A percentile compares a stretch with the other conserved stretches of the same genome.
Evolutionary conservation across 2,797 vertebrate genomes (phyloP).

Genomic region (Crossoptilon crossoptilon): DNA sequence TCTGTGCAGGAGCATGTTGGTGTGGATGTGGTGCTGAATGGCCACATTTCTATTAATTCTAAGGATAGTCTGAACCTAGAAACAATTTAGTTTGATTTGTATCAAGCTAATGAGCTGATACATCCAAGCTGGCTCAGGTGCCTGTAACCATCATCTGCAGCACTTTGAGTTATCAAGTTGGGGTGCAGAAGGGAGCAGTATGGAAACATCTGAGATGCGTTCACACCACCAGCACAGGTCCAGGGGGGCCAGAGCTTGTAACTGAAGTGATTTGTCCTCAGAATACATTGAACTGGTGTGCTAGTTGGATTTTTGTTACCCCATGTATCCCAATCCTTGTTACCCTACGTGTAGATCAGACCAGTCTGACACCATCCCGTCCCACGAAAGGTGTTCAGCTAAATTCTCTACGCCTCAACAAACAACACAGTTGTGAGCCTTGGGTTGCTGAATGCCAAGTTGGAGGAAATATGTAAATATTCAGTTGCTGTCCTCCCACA

Average conservation of each 20-base stretch:
- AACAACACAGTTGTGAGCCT: not conserved
- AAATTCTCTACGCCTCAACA: not conserved
- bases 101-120: slow-evolving; percentile 25
- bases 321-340: not conserved
- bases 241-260: not conserved
- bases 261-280: not conserved
- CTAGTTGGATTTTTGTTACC: not conserved
- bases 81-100: slow-evolving; percentile 44
- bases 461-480: slow-evolving; percentile 38
- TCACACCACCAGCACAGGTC: not conserved
- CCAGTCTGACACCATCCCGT: not conserved
- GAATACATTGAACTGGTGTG: not conserved
- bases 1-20: not conserved
- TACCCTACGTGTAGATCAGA: not conserved
- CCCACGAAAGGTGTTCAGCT: not conserved
- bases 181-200: not conserved
- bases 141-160: not conserved
- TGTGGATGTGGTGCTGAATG: not conserved
- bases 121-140: not conserved
- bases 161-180: not conserved
- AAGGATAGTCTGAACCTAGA: not conserved
- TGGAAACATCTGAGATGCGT: not conserved
- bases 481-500: not conserved
- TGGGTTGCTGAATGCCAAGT: not conserved
- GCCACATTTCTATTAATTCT: not conserved